Evolutionary conservation across 2,888 invertebrate genomes (phyloP), one percentile per base, ranked within the genome.

Genomic region (Elysia crispata): DNA sequence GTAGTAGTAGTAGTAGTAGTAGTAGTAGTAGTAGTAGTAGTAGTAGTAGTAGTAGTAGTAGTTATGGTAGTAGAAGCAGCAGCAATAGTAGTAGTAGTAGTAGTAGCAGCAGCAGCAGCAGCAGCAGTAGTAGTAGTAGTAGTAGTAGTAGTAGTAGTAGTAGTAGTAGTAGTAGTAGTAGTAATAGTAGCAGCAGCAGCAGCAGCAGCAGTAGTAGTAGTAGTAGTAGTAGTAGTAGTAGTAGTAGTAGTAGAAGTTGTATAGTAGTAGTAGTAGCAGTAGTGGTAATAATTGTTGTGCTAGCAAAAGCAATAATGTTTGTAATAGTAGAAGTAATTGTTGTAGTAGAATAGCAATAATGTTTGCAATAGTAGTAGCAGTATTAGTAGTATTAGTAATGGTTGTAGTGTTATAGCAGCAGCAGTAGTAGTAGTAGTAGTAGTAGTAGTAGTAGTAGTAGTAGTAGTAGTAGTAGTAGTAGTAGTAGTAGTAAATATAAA

Each of bases 1-100:
- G 64, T 64, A 64, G 64, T 64, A 64, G 64, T 64, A 64, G 64
- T 64, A 64, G 64, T 64, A 64, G 64, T 64, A 64, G 64, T 64
- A 64, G 64, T 64, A 64, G 64, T 64, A 64, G 64, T 64, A 64
- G 64, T 64, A 64, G 64, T 64, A 64, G 54, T 54, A 54, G 54
- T 54, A 54, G 54, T 54, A 54, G 54, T 54, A 54, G 54, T 54
- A 54, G 54, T 54, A 54, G n/a, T n/a, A n/a, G n/a, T n/a, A n/a
- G n/a, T n/a, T n/a, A n/a, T n/a, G n/a, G n/a, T n/a, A n/a, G n/a
- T n/a, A n/a, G n/a, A n/a, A n/a, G n/a, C n/a, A n/a, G n/a, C n/a
- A n/a, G n/a, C n/a, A n/a, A n/a, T n/a, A 54, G 54, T 54, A 64
- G 64, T 64, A 64, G 64, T 64, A 18, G 64, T 64, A 64, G 64